Evolutionary conservation across 1,140 invertebrate genomes (phyloP).

Genomic region (Brachionus calyciflorus): DNA sequence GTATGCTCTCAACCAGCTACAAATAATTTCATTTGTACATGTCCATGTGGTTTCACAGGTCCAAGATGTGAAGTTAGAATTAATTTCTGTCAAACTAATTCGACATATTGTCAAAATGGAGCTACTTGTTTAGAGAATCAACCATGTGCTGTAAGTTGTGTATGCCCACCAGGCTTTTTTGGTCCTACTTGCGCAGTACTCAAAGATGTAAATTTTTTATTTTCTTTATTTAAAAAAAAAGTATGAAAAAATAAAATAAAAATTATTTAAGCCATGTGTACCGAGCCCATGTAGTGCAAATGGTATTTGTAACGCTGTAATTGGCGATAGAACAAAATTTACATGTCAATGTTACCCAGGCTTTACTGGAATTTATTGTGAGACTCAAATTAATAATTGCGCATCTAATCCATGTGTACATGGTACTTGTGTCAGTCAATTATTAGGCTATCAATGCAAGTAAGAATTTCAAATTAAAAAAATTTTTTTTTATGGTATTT

Average conservation of each 20-base stretch:
- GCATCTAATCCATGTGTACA: conserved; percentile 46
- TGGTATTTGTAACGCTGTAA: conserved; percentile 75
- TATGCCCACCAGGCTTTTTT: conserved; percentile 50
- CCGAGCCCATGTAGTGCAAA: conserved; percentile 49
- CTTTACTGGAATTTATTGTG: conserved; percentile 40
- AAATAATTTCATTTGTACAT: conserved; percentile 47
- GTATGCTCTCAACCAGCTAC: conserved; percentile 49
- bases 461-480: background rate
- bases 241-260: too few relatives aligned
- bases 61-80: conserved; percentile 37
- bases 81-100: conserved; percentile 9
- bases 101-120: conserved; percentile 66
- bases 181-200: conserved; percentile 47
- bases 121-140: conserved; percentile 50
- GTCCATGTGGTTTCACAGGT: conserved; percentile 49
- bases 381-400: conserved; percentile 46
- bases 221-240: too few relatives aligned
- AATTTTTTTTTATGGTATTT: background rate
- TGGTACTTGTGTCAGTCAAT: conserved; percentile 45
- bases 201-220: conserved; percentile 5
- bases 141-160: conserved; percentile 49
- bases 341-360: conserved; percentile 43
- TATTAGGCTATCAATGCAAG: conserved; percentile 47
- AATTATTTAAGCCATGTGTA: conserved; percentile 48
- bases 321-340: background rate